phyloP scores from a whole-genome alignment of 1,140 invertebrate species.

The Bradysia coprophila region DNA sequence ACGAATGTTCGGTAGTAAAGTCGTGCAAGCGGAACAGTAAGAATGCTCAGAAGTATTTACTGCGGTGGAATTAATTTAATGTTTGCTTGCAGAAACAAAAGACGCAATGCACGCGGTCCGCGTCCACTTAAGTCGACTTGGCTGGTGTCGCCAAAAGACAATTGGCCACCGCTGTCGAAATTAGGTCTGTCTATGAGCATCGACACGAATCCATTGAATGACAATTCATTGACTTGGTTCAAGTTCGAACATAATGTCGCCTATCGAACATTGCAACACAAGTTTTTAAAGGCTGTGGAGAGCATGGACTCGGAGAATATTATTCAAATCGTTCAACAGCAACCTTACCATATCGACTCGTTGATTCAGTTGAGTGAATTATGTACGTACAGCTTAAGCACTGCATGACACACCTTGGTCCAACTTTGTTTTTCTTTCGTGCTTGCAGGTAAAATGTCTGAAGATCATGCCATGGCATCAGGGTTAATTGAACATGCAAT shows the following conservation, averaged over 20 bases:
- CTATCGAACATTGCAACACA: conserved; percentile 56
- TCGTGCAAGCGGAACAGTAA: conserved; percentile 42
- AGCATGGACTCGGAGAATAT: conserved; percentile 65
- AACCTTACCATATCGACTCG: conserved; percentile 67
- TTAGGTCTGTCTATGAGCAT: conserved; percentile 54
- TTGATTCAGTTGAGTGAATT: conserved; percentile 74
- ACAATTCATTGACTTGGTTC: conserved; percentile 37
- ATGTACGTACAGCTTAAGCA: no score
- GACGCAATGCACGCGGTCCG: conserved; percentile 25
- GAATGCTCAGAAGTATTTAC: no score
- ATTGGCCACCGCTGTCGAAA: conserved; percentile 45
- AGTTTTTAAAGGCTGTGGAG: conserved; percentile 61
- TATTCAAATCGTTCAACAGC: conserved; percentile 53
- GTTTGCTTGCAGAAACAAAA: conserved; percentile 27
- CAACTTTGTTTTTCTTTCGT: no score
- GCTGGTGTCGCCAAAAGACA: conserved; percentile 44
- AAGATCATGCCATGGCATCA: conserved; percentile 61
- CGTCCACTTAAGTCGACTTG: conserved; percentile 39
- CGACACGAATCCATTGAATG: conserved; percentile 19
- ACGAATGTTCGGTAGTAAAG: conserved; percentile 67
- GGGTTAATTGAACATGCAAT: conserved; percentile 62
- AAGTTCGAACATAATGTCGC: conserved; percentile 57
- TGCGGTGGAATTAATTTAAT: no score
- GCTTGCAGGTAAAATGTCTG: conserved; percentile 44
- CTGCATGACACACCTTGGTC: no score